phyloP scores from a whole-genome alignment of 2,113 vertebrate species.

The Varanus komodoensis region DNA sequence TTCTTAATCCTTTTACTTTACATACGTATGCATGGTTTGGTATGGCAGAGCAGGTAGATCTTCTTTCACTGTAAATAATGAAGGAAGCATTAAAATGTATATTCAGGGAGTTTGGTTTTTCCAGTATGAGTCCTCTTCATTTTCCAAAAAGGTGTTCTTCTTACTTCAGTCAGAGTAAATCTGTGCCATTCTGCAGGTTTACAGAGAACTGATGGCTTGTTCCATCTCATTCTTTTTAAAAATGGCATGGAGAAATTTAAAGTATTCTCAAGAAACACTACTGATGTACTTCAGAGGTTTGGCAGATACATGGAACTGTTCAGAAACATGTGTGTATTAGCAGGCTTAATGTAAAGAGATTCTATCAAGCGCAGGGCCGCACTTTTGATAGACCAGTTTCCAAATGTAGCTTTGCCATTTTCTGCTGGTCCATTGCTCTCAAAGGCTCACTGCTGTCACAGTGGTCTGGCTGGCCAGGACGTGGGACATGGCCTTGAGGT shows the following conservation, averaged over 20 bases:
- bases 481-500: background rate
- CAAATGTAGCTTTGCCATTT: background rate
- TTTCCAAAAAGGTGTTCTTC: background rate
- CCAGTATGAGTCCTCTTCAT: conserved; percentile 14
- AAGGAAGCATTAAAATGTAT: conserved; percentile 38
- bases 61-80: background rate
- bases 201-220: conserved; percentile 33
- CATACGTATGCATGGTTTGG: conserved; percentile 21
- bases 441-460: too few species aligned
- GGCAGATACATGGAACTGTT: conserved; percentile 42
- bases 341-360: conserved; percentile 54
- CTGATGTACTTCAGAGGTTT: background rate
- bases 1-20: background rate
- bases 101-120: conserved; percentile 47
- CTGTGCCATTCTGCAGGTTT: conserved; percentile 8
- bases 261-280: conserved; percentile 41
- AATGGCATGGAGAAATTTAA: conserved; percentile 31
- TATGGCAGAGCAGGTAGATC: background rate
- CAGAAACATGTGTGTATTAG: background rate
- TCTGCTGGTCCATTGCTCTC: background rate
- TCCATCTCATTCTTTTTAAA: background rate
- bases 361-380: conserved; percentile 25
- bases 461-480: too few species aligned
- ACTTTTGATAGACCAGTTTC: background rate
- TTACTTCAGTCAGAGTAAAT: conserved; percentile 36